Evolutionary conservation across 1,140 invertebrate genomes (phyloP).

Genomic region (Coptotermes formosanus): DNA sequence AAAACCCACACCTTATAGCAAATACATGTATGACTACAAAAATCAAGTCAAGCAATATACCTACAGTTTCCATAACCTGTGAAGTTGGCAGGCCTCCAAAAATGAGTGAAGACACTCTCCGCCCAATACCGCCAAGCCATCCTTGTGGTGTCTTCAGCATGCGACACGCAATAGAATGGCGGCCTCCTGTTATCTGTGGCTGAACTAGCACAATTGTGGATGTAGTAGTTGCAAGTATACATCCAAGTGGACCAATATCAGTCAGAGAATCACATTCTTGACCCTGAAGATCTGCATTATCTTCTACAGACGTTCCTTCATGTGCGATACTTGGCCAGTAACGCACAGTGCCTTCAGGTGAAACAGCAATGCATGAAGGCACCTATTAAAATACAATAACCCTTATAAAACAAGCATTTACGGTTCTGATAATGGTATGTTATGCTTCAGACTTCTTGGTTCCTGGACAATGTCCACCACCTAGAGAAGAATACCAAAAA

Average conservation of each 20-base stretch:
- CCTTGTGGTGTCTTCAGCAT: slow-evolving; percentile 75
- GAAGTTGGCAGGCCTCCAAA: slow-evolving; percentile 64
- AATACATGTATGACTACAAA: too few relatives aligned
- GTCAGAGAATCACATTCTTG: slow-evolving; percentile 73
- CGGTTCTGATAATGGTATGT: too few relatives aligned
- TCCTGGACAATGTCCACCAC: too few relatives aligned
- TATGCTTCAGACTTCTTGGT: too few relatives aligned
- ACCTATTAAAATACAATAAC: slow-evolving; percentile 48
- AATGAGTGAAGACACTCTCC: slow-evolving; percentile 80
- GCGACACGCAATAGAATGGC: slow-evolving; percentile 66
- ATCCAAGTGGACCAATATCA: slow-evolving; percentile 67
- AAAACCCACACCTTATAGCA: too few relatives aligned
- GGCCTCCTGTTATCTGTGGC: slow-evolving; percentile 57
- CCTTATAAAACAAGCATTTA: too few relatives aligned
- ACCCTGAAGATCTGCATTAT: slow-evolving; percentile 74
- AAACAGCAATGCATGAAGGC: slow-evolving; percentile 87
- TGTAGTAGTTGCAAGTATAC: slow-evolving; percentile 86
- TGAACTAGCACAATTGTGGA: slow-evolving; percentile 82
- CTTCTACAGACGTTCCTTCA: slow-evolving; percentile 81
- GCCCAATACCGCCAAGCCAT: slow-evolving; percentile 84
- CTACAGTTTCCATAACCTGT: slow-evolving; percentile 74
- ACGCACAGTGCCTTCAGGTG: slow-evolving; percentile 86
- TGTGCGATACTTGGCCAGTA: slow-evolving; percentile 91
- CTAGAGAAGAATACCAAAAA: too few relatives aligned
- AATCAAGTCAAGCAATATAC: slow-evolving; percentile 32